Evolutionary conservation across 1,140 invertebrate species (phyloP).

Genomic region (Maconellicoccus hirsutus): DNA sequence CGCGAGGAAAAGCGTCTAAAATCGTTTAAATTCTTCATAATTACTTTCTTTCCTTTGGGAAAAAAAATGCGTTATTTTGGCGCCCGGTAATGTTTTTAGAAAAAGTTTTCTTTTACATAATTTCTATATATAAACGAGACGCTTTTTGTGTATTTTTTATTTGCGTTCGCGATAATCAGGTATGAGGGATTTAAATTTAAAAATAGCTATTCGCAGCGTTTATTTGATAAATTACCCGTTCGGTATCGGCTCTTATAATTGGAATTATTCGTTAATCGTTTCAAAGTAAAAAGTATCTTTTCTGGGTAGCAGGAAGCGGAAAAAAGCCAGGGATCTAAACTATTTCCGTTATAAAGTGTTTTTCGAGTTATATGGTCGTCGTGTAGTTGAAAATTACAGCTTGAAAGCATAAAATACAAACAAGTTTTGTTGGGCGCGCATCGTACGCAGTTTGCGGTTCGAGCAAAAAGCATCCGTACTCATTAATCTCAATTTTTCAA

Average conservation of each 20-base stretch:
- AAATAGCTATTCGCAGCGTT: too few relatives aligned
- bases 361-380: background rate
- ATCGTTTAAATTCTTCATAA: slow-evolving; percentile 9
- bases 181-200: too few relatives aligned
- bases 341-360: background rate
- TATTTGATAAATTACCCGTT: too few relatives aligned
- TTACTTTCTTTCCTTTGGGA: background rate
- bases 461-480: background rate
- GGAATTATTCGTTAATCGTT: too few relatives aligned
- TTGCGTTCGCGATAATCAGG: too few relatives aligned
- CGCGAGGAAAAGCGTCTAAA: background rate
- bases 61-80: background rate
- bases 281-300: too few relatives aligned
- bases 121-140: too few relatives aligned
- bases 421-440: background rate
- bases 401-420: background rate
- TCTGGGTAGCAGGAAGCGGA: too few relatives aligned
- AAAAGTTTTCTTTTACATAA: too few relatives aligned
- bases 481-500: slow-evolving; percentile 9
- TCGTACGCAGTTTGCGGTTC: background rate
- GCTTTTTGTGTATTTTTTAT: too few relatives aligned
- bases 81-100: background rate
- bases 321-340: too few relatives aligned
- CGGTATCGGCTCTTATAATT: too few relatives aligned
- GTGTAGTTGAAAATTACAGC: background rate